Evolutionary conservation across 1,140 invertebrate genomes (phyloP), one percentile per base, ranked within the genome.

Genomic region (Trichogramma pretiosum): DNA sequence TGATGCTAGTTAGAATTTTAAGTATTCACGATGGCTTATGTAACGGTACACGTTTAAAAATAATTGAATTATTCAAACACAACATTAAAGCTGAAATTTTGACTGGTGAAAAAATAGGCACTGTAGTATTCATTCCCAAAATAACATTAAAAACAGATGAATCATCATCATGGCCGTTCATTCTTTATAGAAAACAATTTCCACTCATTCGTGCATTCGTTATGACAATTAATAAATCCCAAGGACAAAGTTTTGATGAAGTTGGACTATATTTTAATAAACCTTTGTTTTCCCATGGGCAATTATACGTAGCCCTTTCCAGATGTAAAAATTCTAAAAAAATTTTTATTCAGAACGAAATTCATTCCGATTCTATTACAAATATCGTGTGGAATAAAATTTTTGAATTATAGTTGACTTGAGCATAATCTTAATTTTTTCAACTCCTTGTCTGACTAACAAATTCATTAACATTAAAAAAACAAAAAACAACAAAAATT

Each of bases 151-250:
- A 28, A 7, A 28, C 24, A 28, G 24, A 11, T 7, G 24, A 28
- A 7, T 7, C 24, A 28, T 28, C 24, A 28, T 7, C 24, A 5
- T 28, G 5, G 11, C 11, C 24, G 11, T 28, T 28, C 11, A 28
- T 7, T 7, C 11, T 28, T 7, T 28, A 68, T 59, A 49, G 74
- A 42, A 34, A 68, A 49, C 62, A 74, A 46, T 73, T 77, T 60
- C 65, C 64, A 16, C 46, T 72, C 35, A 46, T 55, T 48, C 52
- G 76, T 7, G 71, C 75, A 24, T 79, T 77, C 58, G 64, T 67
- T n/a, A 72, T 77, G 62, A 67, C 70, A 21, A 74, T 74, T 36
- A 77, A 75, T 56, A 77, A 79, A 58, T 65, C 69, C 13, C 74
- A 79, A 64, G 75, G 68, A 16, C 72, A 45, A 45, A 18, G 24